These are phyloP conservation scores for Itoplectis maculator DNA, from an alignment of 2,888 invertebrate species.

Conservation along the genomic window DNA sequence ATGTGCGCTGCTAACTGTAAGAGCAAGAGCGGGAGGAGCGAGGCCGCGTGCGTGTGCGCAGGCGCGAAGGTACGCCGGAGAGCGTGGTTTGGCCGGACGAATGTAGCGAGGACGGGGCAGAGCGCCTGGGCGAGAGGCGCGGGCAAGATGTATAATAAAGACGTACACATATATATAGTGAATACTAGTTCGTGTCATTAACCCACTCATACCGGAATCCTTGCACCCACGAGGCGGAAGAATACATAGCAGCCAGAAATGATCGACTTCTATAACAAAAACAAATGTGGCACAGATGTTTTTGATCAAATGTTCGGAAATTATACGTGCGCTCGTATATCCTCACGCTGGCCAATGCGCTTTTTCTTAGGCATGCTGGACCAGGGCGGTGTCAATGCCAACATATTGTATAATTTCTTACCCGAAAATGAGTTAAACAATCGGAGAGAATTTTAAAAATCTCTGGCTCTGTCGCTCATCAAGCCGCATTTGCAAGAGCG, in stretches of 20 bases:
- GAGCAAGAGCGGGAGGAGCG: no score
- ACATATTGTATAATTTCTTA: conserved; percentile 32
- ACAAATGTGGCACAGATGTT: conserved; percentile 21
- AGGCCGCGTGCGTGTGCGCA: neutral
- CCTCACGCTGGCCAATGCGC: conserved; percentile 30
- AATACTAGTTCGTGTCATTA: no score
- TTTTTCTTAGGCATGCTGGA: conserved; percentile 38
- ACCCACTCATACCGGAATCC: conserved; percentile 5
- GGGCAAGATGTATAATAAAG: conserved; percentile 1
- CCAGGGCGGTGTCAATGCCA: neutral
- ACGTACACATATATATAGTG: neutral
- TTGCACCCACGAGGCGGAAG: neutral
- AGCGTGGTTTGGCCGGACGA: conserved; percentile 11
- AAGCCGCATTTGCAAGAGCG: conserved; percentile 5
- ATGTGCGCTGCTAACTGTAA: no score
- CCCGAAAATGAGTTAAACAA: no score
- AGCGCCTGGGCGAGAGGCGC: conserved; percentile 6
- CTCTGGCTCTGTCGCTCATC: neutral
- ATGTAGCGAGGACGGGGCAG: conserved; percentile 4
- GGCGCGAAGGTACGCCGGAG: conserved; percentile 35
- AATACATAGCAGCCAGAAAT: conserved; percentile 17
- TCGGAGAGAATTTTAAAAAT: no score
- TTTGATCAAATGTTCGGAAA: conserved; percentile 29
- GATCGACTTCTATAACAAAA: conserved; percentile 24
- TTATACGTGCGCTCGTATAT: conserved; percentile 19